phyloP scores from a whole-genome alignment of 1,140 invertebrate genomes.

The Diachasmimorpha longicaudata region DNA sequence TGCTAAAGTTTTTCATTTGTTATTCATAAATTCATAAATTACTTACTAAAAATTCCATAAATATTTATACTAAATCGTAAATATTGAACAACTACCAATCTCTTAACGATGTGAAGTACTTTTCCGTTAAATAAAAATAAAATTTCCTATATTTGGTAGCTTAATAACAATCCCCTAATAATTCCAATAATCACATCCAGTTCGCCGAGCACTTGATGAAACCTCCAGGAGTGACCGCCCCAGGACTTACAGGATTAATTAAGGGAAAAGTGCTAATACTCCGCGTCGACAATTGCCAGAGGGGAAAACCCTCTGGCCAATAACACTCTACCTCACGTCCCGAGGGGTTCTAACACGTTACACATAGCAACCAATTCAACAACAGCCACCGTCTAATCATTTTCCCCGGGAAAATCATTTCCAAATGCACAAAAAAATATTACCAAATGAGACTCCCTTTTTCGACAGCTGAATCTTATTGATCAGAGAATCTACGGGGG shows the following conservation, averaged over 20 bases:
- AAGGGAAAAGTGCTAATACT: constrained; percentile 57
- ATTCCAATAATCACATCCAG: not conserved
- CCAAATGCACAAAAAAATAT: not conserved
- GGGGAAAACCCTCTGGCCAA: not conserved
- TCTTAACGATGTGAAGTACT: too few species aligned
- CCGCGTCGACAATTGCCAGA: constrained; percentile 42
- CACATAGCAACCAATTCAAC: not conserved
- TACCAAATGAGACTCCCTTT: not conserved
- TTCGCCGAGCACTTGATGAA: constrained; percentile 32
- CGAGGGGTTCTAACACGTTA: not conserved
- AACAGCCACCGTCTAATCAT: not conserved
- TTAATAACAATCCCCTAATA: not conserved
- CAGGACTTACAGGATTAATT: constrained; percentile 59
- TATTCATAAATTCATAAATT: too few species aligned
- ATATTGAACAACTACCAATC: too few species aligned
- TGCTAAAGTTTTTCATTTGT: too few species aligned
- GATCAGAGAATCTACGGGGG: not conserved
- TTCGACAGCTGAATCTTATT: not conserved
- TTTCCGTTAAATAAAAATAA: not conserved
- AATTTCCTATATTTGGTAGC: not conserved
- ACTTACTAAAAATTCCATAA: too few species aligned
- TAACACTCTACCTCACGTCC: not conserved
- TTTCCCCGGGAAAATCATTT: not conserved
- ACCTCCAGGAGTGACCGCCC: constrained; percentile 42
- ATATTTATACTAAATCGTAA: too few species aligned